Conservation (phyloP, 2,113 vertebrate genomes). For the Nymphicus hollandicus region DNA sequence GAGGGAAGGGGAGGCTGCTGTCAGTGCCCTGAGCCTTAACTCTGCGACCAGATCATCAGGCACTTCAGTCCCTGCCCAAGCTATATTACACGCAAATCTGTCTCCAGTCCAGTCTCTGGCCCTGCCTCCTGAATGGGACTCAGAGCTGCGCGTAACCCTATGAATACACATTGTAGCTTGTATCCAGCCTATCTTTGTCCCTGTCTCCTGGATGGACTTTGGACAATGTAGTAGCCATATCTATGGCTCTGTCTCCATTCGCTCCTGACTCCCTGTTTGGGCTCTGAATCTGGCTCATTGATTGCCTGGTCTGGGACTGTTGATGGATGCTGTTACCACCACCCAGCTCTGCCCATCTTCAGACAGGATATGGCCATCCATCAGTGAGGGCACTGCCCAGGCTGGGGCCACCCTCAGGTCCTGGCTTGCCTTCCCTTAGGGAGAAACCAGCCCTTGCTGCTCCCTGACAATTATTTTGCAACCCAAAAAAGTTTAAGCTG, state of each 20-base stretch:
- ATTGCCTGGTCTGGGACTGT: neutral
- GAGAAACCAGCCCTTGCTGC: neutral
- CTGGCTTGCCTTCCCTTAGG: neutral
- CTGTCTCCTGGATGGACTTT: neutral
- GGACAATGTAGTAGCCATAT: neutral
- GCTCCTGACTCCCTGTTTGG: neutral
- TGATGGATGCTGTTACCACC: neutral
- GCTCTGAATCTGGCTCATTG: neutral
- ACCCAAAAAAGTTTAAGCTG: neutral
- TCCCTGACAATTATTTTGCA: neutral
- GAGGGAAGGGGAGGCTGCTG: neutral
- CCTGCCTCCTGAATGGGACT: neutral
- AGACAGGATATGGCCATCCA: neutral
- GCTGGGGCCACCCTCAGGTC: neutral
- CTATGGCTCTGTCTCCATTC: neutral
- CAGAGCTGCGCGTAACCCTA: accelerated
- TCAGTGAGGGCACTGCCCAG: neutral
- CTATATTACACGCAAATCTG: neutral
- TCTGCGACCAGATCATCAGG: neutral
- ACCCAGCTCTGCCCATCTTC: neutral
- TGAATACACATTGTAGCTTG: neutral
- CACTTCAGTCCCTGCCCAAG: neutral
- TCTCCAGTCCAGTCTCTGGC: neutral
- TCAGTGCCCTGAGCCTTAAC: neutral
- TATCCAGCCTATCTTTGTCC: neutral